Conservation (phyloP, 1,140 invertebrate species). For the Heliconius hewitsoni region DNA sequence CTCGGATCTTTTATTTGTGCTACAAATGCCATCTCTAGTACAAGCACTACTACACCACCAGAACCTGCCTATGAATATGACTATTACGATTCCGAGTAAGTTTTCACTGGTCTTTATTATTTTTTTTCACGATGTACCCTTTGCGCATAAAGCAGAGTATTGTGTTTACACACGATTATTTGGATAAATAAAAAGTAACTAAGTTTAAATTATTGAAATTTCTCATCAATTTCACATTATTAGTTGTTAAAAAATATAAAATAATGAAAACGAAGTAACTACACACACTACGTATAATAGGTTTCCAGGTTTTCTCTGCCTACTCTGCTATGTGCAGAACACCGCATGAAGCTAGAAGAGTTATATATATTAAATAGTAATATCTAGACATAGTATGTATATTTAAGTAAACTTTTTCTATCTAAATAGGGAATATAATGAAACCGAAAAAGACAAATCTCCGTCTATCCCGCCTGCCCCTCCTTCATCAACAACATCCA, state of each 20-base stretch:
- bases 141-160: too few relatives aligned
- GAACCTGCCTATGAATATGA: conserved; percentile 57
- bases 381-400: too few relatives aligned
- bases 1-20: conserved; percentile 87
- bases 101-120: conserved; percentile 6
- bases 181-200: not conserved
- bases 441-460: conserved; percentile 9
- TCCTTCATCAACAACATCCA: conserved; percentile 30
- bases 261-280: too few relatives aligned
- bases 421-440: conserved; percentile 47
- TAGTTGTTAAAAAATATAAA: not conserved
- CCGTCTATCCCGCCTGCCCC: conserved; percentile 9
- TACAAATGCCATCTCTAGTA: conserved; percentile 42
- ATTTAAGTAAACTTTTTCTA: not conserved
- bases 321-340: too few relatives aligned
- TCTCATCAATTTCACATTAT: not conserved
- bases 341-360: too few relatives aligned
- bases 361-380: too few relatives aligned
- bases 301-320: too few relatives aligned
- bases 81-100: conserved; percentile 69
- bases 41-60: conserved; percentile 37
- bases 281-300: too few relatives aligned
- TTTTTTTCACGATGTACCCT: too few relatives aligned
- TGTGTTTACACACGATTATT: not conserved
- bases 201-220: not conserved